Evolutionary conservation across 2,113 vertebrate species (phyloP), one percentile per base, ranked within the genome.

Genomic region (Diphyllodes magnificus): DNA sequence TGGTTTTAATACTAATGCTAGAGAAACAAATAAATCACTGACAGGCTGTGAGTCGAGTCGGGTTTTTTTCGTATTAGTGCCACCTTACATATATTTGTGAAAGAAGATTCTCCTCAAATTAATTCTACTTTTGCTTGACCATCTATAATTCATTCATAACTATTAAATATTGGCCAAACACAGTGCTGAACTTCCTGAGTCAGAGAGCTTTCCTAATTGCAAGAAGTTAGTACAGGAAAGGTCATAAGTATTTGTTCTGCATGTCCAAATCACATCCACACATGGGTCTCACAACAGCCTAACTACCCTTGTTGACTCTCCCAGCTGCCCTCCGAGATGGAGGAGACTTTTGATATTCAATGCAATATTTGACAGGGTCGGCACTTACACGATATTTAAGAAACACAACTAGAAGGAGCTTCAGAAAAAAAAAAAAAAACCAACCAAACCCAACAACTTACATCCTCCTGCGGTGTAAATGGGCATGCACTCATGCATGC

Each of bases 291-390:
- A 40, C 69, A 57, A 72, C 73, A 78, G 90, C 92, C 85, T 87
- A 45, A 89, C 82, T 53, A n/a, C 40, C 88, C 66, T 87, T 23
- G 18, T 39, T 97, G 88, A 63, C 77, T 89, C 84, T 96, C 86
- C 83, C 75, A 73, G 92, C 53, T 50, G 59, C 77, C 47, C 88
- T 84, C 84, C 15, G 83, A 95, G 90, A 76, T 84, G 61, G 64
- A 97, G 92, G 92, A 97, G 90, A 60, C 66, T 95, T 94, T 13
- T 88, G 96, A 97, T 88, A 96, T 16, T 90, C 86, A 96, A 73
- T 92, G 89, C 61, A 86, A 23, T 77, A 88, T 85, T 77, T 86
- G 92, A 90, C 87, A 97, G 91, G 51, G 42, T 61, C 4, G 10
- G 83, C 90, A 88, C 82, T 76, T 65, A 72, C 51, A 59, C 78